Evolutionary conservation across 1,140 invertebrate species (phyloP).

Genomic region (Aplysia californica): DNA sequence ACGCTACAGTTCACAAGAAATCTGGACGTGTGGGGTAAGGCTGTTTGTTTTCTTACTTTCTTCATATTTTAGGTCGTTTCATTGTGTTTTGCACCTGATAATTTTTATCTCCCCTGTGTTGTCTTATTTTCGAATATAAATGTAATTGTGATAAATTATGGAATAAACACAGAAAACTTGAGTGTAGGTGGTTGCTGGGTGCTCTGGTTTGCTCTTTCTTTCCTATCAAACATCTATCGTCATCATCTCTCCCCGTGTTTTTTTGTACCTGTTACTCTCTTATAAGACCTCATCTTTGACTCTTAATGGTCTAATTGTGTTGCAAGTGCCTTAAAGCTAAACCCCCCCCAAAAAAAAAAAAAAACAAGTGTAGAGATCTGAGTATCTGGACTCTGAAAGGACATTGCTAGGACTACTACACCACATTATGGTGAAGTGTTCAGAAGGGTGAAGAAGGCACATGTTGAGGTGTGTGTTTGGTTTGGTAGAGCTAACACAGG

Average conservation of each 20-base stretch:
- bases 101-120: too few species aligned
- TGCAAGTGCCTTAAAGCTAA: too few species aligned
- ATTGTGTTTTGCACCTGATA: neutral
- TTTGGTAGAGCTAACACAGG: neutral
- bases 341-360: too few species aligned
- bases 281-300: too few species aligned
- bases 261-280: too few species aligned
- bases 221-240: too few species aligned
- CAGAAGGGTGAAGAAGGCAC: neutral
- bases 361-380: too few species aligned
- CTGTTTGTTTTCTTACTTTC: conserved; percentile 10
- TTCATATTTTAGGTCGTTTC: neutral
- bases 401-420: neutral
- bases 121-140: neutral
- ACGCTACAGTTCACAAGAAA: neutral
- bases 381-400: neutral
- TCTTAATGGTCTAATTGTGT: too few species aligned
- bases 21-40: neutral
- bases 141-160: neutral
- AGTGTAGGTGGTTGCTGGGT: neutral
- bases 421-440: neutral
- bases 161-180: neutral
- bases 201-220: too few species aligned
- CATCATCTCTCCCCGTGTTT: too few species aligned
- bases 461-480: neutral